Evolutionary conservation across 2,797 vertebrate genomes (phyloP), one percentile per base, ranked within the genome.

Genomic region (Lithobates sylvaticus): DNA sequence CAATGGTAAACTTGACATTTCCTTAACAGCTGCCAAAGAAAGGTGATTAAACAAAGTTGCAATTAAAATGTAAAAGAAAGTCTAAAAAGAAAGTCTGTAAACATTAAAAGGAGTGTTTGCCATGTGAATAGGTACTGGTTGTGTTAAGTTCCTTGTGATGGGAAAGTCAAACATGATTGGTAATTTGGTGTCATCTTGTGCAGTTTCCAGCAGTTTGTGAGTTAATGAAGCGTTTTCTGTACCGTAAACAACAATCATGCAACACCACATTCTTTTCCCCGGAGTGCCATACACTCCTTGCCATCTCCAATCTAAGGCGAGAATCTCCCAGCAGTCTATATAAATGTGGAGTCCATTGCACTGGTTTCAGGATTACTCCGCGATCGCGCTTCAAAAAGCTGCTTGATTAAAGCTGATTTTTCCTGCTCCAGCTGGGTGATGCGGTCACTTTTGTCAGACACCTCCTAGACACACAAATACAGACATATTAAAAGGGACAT

Each of bases 401-500:
- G 98, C 88, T 99, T 99, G 91, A 99, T 99, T 79, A 99, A 92
- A 0, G 97, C 94, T 0, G 96, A 98, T 83, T 99, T 99, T 94
- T 99, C 98, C 89, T 97, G 97, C 92, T 99, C 97, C 93, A 99
- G 88, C 93, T 98, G 97, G 1, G 97, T 94, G 90, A 99, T 98
- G 10, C 96, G 96, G 69, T 98, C 96, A 0, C 98, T 99, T 92
- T 96, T 98, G 70, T 96, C 93, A 0, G 96, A 97, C 91, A 99
- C 98, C 92, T 99, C 98, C 98, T 99, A 88, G 61, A 0, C 76
- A 21, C 26, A 67, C 4, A 5, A 21, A 61, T 61, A 9, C 54
- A 23, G 54, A 61, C 21, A 61, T 6, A 23, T 21, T 61, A 16
- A 50, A 44, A 1, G 0, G 4, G 16, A 54, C 16, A 39, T 9